Evolutionary conservation across 2,113 vertebrate genomes (phyloP), one percentile per base, ranked within the genome.

Genomic region (Brachypteracias leptosomus): DNA sequence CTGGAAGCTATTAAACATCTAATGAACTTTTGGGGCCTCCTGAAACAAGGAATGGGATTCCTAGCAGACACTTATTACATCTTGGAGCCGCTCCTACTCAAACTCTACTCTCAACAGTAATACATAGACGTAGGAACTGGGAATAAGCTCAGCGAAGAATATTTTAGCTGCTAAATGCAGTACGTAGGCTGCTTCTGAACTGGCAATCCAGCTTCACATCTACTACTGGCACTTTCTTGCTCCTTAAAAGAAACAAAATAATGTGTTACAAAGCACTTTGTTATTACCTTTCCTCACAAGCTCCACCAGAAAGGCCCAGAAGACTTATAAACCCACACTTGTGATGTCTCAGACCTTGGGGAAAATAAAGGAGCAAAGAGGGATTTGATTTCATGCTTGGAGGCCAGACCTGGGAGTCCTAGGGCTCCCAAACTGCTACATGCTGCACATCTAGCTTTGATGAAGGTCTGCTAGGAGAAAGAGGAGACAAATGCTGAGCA

Each of bases 1-100:
- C 90, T 95, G 92, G 93, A 96, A 96, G 70, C 83, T 84, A 75
- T 95, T 95, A 92, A 90, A 93, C 70, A 92, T 90, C 88, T 90
- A 42, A 90, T 87, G 86, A 92, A 82, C 80, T 93, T 96, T 72
- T 94, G 81, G 49, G 49, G 74, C 93, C 84, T 93, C 36, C 77
- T 93, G 81, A 87, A 96, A 35, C 62, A 89, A 52, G 74, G 58
- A 85, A 40, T 36, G 36, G 61, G 51, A 88, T 58, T 85, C 74
- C 66, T 89, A 68, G 63, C 72, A 81, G 25, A 31, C 65, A 49
- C 47, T 49, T 51, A 59, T 70, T 63, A 68, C 33, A 42, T 78
- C 83, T 75, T 78, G 89, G 81, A 96, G 79, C 73, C 0, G 0
- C 57, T 96, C 76, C 90, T 75, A 63, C 38, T 63, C 52, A 44